Base-by-base conservation (phyloP, 1,140 invertebrate genomes). In the Meloidogyne exigua region DNA sequence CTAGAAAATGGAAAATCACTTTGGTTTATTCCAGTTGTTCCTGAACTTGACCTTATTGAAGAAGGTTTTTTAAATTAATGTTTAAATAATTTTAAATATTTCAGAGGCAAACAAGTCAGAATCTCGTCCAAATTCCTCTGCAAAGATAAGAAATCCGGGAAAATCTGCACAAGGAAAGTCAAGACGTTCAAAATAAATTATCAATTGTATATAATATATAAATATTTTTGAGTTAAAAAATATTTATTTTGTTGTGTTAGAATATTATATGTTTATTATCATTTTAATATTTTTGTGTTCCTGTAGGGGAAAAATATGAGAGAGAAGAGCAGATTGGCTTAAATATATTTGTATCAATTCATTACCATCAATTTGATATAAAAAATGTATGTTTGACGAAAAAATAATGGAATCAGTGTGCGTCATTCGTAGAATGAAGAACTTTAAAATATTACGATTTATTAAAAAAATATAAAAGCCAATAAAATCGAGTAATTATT, bases 1-100 rank as follows among this genome's bases (percentile, higher is more conserved):
- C 21, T 76, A 11, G 63, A 71, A 9, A 68, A 67, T 9, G 68
- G 80, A 26, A 69, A 44, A 21, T 81, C 75, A 15, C 79, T 84
- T 21, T 84, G 83, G 83, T 84, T 78, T 76, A 32, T 84, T 36
- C 83, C 83, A 21, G 69, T 87, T 21, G 79, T 68, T 25, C 68
- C 79, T n/a, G 83, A 84, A 57, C 49, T 87, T 28, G 83, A 84
- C 25, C 23, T 36, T 2, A n/a, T 39, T 10, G 81, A 82, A 12
- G 80, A 85, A n/a, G 75, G 69, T 71, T 57, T 57, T 57, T 57
- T 57, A n/a, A 57, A n/a, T 57, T 21, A 57, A 57, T 21, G 3
- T 1, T 18, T 49, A 0, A 57, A 57, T n/a, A 0, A n/a, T 9
- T 57, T 57, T 57, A 18, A 57, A 57, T n/a, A n/a, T 57, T 57